These are phyloP conservation scores for Hyla sarda DNA, from an alignment of 2,113 vertebrate species.

Conservation along the genomic window DNA sequence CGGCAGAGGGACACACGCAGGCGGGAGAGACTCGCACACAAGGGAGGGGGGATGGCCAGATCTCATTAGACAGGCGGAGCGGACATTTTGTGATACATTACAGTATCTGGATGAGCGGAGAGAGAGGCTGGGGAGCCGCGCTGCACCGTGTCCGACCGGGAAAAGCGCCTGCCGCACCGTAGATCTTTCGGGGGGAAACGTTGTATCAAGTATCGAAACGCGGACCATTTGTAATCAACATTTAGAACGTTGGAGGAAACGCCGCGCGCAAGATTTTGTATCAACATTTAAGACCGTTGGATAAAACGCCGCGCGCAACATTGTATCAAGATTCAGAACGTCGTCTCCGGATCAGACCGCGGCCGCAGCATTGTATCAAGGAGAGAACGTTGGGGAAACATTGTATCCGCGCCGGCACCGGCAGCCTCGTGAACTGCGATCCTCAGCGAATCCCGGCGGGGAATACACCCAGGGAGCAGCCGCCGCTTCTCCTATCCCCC, in stretches of 20 bases:
- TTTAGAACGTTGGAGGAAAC: no score
- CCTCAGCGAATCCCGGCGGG: constrained; percentile 63
- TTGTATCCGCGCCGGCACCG: constrained; percentile 35
- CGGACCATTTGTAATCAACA: neutral
- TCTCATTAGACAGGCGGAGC: constrained; percentile 56
- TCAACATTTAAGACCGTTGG: no score
- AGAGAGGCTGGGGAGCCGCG: constrained; percentile 56
- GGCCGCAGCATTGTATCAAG: neutral
- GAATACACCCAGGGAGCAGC: constrained; percentile 4
- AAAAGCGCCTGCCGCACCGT: neutral
- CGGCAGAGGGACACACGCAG: constrained; percentile 16
- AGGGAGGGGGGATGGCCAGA: constrained; percentile 22
- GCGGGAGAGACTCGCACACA: constrained; percentile 11
- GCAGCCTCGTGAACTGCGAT: constrained; percentile 54
- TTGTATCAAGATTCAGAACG: neutral
- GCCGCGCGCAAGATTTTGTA: neutral
- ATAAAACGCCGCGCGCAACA: neutral
- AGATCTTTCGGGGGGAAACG: neutral
- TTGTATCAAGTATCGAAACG: neutral
- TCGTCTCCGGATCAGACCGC: neutral
- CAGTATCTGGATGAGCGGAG: constrained; percentile 16
- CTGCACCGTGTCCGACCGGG: constrained; percentile 42
- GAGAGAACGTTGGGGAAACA: no score
- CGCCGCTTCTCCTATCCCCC: constrained; percentile 1
- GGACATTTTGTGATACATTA: constrained; percentile 56